Evolutionary conservation across 37 sponge, comb jelly and placozoan species (phyloP), one percentile per base, ranked within the genome.

Genomic region (Beroe forskalii): DNA sequence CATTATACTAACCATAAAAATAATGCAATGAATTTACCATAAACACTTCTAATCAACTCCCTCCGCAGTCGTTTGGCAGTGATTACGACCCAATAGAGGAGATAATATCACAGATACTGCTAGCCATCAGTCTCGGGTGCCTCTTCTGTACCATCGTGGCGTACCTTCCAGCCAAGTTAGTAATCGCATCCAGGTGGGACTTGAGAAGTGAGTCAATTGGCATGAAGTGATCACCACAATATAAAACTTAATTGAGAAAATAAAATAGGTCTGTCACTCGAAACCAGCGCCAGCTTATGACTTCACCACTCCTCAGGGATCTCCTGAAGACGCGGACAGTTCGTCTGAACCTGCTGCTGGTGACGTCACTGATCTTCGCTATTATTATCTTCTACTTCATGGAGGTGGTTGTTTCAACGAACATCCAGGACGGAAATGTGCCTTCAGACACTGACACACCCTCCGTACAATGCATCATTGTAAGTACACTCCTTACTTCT

Each of bases 351-450:
- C 86, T 80, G 55, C 86, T 80, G n/a, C 86, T 80, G 4, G 86
- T 80, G 6, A 80, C 86, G 1, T 80, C 86, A 23, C 44, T 80
- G 48, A 80, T 80, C 14, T 80, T 80, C 55, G 28, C 86, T 42
- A 80, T 80, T 48, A 44, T 80, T 27, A 43, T 80, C n/a, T 80
- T 80, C 86, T 44, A 80, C 86, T 80, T 80, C 22, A 80, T 80
- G 86, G 86, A 80, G 86, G 38, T 80, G 86, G 86, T 80, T 3
- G 55, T 69, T 19, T 32, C 72, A 32, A 69, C 38, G 28, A 33
- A 69, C 32, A 35, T 44, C 24, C 28, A 44, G 55, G 55, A 80
- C 38, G 30, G 35, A 35, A 80, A 27, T 17, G 86, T 25, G 2
- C 86, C 24, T 1, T 23, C 86, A 28, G 86, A 80, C 38, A 80